phyloP scores from a whole-genome alignment of 2,797 vertebrate species.

The Lepidocolaptes lacrymiger region DNA sequence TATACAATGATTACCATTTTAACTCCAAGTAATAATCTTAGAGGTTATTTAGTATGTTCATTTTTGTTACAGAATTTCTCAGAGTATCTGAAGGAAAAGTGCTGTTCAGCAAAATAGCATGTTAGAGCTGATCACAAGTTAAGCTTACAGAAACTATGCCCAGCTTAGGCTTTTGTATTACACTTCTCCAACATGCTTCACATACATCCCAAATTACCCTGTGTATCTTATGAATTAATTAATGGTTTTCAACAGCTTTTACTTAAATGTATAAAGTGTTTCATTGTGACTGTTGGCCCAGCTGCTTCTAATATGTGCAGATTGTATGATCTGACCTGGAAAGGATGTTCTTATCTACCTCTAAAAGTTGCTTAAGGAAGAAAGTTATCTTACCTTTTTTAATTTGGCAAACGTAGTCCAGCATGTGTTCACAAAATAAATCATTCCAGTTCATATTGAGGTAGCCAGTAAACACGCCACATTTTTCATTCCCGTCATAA shows the following conservation, averaged over 20 bases:
- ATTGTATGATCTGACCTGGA: neutral
- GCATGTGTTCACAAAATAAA: slow-evolving; percentile 84
- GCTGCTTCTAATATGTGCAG: neutral
- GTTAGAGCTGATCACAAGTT: neutral
- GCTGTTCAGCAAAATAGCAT: neutral
- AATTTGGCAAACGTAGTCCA: slow-evolving; percentile 90
- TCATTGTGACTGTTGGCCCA: neutral
- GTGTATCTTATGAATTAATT: neutral
- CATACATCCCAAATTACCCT: neutral
- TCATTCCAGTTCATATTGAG: slow-evolving; percentile 86
- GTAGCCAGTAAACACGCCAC: slow-evolving; percentile 76
- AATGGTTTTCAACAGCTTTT: neutral
- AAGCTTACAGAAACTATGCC: neutral
- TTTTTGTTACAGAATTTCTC: neutral
- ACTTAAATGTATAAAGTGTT: neutral
- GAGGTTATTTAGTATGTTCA: neutral
- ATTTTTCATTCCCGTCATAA: slow-evolving; percentile 86
- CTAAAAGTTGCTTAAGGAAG: neutral
- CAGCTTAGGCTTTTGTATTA: neutral
- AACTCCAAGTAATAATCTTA: neutral
- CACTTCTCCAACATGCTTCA: neutral
- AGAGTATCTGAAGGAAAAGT: neutral
- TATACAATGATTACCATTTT: neutral
- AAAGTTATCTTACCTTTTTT: slow-evolving; percentile 81
- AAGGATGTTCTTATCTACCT: neutral